Evolutionary conservation across 1,140 invertebrate species (phyloP).

Genomic region (Saccostrea cuccullata): DNA sequence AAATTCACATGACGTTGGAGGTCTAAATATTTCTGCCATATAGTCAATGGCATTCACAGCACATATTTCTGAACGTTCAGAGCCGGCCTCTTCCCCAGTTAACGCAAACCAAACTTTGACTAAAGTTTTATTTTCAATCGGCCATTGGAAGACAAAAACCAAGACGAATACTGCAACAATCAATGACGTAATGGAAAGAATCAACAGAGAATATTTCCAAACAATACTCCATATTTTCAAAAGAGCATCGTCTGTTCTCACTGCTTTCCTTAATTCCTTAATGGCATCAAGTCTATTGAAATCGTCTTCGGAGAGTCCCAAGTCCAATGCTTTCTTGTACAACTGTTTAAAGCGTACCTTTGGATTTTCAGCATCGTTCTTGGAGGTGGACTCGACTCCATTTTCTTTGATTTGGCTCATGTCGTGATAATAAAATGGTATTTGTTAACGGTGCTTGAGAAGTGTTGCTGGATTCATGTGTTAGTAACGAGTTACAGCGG

Average conservation of each 20-base stretch:
- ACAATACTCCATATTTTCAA: not conserved
- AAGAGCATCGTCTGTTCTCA: not conserved
- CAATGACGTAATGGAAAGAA: not conserved
- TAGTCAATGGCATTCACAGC: constrained; percentile 81
- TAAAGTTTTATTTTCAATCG: constrained; percentile 61
- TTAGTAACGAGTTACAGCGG: not conserved
- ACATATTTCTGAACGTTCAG: constrained; percentile 64
- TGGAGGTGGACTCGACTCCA: not conserved
- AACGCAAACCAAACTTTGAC: constrained; percentile 58
- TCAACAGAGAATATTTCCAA: constrained; percentile 44
- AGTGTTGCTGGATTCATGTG: constrained; percentile 30
- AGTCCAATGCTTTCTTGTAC: constrained; percentile 60
- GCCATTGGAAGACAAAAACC: constrained; percentile 65
- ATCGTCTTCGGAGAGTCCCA: constrained; percentile 66
- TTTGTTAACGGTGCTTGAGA: not conserved
- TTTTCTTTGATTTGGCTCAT: constrained; percentile 41
- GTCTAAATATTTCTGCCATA: constrained; percentile 84
- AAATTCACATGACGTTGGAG: constrained; percentile 88
- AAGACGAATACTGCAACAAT: constrained; percentile 44
- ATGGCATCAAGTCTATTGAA: constrained; percentile 59
- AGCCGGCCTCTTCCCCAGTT: constrained; percentile 55
- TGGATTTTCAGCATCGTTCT: constrained; percentile 35
- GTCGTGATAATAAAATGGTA: not conserved
- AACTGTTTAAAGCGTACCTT: constrained; percentile 65
- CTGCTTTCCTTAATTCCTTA: constrained; percentile 24